Conservation (phyloP, 2,888 invertebrate species). For the Spisula solida region DNA sequence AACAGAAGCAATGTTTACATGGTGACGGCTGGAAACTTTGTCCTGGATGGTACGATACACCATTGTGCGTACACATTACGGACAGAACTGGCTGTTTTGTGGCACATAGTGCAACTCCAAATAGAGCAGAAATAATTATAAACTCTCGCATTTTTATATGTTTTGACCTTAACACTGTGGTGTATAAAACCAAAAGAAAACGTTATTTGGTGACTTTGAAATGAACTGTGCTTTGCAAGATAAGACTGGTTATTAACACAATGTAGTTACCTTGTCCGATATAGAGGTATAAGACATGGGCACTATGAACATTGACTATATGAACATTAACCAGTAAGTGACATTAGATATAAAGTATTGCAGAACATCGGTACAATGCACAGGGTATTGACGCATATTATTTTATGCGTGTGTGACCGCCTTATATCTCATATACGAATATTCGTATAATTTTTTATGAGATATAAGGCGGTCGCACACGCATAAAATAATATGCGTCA, state of each 20-base stretch:
- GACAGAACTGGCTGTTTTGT: not conserved
- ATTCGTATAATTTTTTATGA: too few species aligned
- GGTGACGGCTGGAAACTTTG: constrained; percentile 48
- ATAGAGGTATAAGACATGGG: too few species aligned
- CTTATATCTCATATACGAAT: too few species aligned
- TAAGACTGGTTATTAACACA: not conserved
- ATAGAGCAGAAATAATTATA: not conserved
- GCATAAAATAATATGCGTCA: too few species aligned
- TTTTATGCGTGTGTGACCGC: too few species aligned
- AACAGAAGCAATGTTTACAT: constrained; percentile 58
- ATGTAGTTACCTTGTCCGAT: not conserved
- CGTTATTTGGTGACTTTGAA: not conserved
- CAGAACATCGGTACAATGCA: too few species aligned
- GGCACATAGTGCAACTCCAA: not conserved
- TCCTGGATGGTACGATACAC: constrained; percentile 35
- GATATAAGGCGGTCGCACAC: too few species aligned
- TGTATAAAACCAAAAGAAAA: not conserved
- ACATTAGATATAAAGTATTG: too few species aligned
- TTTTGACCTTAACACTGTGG: not conserved
- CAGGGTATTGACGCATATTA: too few species aligned
- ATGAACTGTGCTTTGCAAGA: not conserved
- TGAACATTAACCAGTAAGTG: too few species aligned
- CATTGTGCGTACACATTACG: not conserved
- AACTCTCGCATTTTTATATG: not conserved
- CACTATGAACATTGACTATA: too few species aligned